These are phyloP conservation scores for Zaprionus lineosus DNA, from an alignment of 2,888 invertebrate species.

Conservation along the genomic window DNA sequence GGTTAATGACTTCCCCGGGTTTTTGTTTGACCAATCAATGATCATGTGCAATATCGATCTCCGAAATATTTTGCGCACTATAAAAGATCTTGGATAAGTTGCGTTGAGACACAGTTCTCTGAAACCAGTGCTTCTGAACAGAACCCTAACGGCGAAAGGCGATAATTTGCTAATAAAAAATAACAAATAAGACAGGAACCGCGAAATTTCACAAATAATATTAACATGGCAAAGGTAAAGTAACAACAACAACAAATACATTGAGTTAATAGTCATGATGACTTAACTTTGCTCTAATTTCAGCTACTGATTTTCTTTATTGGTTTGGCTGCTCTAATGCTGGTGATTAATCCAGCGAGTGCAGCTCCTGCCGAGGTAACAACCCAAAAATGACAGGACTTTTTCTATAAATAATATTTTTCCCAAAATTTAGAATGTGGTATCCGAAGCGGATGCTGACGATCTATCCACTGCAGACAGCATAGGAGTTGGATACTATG, in stretches of 20 bases:
- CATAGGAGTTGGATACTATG: constrained; percentile 60
- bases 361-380: constrained; percentile 58
- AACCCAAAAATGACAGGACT: not conserved
- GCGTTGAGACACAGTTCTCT: constrained; percentile 49
- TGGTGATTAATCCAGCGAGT: constrained; percentile 1
- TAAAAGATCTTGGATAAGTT: constrained; percentile 51
- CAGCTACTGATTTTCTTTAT: constrained; percentile 40
- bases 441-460: constrained; percentile 23
- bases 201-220: constrained; percentile 56
- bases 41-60: constrained; percentile 70
- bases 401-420: not conserved
- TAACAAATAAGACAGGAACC: constrained; percentile 13
- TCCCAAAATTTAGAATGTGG: constrained; percentile 5
- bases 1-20: constrained; percentile 64
- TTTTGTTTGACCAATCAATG: constrained; percentile 68
- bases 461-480: constrained; percentile 63
- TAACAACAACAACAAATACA: too few species aligned
- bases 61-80: constrained; percentile 47
- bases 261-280: too few species aligned
- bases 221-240: constrained; percentile 59
- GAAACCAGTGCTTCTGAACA: constrained; percentile 40
- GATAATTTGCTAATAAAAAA: constrained; percentile 56
- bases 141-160: constrained; percentile 47
- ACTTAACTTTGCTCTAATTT: constrained; percentile 32
- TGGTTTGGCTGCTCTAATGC: constrained; percentile 28